Evolutionary conservation across 2,797 vertebrate species (phyloP), one percentile per base, ranked within the genome.

Genomic region (Cygnus olor): DNA sequence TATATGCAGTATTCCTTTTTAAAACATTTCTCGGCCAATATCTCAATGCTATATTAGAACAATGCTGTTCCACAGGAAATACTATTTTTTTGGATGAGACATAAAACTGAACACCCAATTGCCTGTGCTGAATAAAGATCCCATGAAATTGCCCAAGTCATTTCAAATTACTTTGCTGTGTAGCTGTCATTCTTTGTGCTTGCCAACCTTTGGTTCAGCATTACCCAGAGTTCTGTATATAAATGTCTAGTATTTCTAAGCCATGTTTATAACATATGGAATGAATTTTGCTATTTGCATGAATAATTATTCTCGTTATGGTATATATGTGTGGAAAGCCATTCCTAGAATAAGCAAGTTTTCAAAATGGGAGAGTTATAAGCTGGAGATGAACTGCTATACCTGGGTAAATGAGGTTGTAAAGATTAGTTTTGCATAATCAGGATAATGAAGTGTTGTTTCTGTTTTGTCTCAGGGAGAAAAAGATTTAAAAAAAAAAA

Each of bases 121-220:
- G 2, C 5, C 9, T 40, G 10, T 20, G 2, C 9, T 66, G 21
- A 81, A 82, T 49, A 73, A 77, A 73, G 25, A 87, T 28, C 36
- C n/a, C 44, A 40, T 5, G 11, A 68, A 80, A 73, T 34, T 85
- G 5, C 3, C 4, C 0, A 0, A 36, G 4, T 54, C 0, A 30
- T 49, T 51, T 54, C 72, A 79, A 92, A 65, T 53, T 45, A 76
- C 1, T 11, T 0, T 61, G 4, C 7, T 58, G 2, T 57, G 20
- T n/a, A 34, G 3, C 3, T 80, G 14, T 34, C 58, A 36, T 2
- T 66, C 28, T 28, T 68, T 28, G 3, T 42, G 4, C 11, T 73
- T 51, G 1, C 7, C 8, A 56, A 4, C 1, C 6, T 70, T 19
- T 24, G 0, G 0, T 38, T 82, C 21, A 57, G 6, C 1, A 1